Conservation (phyloP, 2,797 vertebrate species). For the Fistularia commersonii region DNA sequence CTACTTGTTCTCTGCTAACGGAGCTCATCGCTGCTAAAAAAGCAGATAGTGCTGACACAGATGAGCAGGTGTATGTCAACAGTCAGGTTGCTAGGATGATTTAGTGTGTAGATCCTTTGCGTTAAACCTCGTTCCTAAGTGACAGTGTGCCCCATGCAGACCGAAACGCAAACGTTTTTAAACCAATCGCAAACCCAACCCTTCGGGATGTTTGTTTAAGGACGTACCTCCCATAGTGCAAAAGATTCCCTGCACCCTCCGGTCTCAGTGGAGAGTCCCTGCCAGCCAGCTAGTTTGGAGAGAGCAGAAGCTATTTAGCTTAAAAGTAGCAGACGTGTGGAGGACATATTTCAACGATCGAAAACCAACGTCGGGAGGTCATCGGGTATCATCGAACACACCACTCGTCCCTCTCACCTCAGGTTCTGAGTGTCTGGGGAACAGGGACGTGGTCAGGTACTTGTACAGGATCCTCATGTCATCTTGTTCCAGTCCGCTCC, state of each 20-base stretch:
- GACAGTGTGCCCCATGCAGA: no score
- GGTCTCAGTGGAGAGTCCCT: constrained; percentile 93
- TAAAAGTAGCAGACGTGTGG: not conserved
- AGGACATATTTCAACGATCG: no score
- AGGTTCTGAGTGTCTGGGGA: constrained; percentile 93
- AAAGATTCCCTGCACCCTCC: constrained; percentile 92
- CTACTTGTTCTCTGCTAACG: constrained; percentile 10
- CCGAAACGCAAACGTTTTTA: no score
- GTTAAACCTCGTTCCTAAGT: no score
- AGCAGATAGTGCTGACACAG: not conserved
- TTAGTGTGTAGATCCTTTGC: no score
- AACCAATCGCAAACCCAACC: no score
- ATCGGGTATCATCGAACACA: no score
- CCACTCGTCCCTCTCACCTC: constrained; percentile 77
- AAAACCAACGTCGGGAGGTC: no score
- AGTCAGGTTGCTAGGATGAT: not conserved
- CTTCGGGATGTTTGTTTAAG: not conserved
- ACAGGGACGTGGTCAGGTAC: constrained; percentile 96
- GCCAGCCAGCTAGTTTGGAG: constrained; percentile 82
- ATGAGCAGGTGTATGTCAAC: not conserved
- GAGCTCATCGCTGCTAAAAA: constrained; percentile 7
- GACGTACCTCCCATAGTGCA: constrained; percentile 96
- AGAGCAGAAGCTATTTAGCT: not conserved
- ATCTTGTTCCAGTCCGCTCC: constrained; percentile 97
- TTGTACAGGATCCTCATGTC: constrained; percentile 98